Evolutionary conservation across 2,888 invertebrate species (phyloP).

Genomic region (Eudemis profundana): DNA sequence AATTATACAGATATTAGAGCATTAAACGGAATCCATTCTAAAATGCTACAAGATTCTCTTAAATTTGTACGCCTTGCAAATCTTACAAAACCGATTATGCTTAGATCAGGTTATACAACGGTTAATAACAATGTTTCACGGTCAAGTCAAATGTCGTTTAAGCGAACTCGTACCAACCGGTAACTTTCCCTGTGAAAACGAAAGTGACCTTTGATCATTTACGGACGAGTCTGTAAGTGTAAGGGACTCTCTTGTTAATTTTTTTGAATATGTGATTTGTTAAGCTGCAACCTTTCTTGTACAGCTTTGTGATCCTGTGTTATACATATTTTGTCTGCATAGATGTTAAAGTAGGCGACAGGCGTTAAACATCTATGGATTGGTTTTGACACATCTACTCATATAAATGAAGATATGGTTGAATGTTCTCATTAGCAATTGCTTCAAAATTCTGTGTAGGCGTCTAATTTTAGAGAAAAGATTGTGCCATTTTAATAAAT

Average conservation of each 20-base stretch:
- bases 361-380: no score
- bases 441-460: no score
- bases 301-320: neutral
- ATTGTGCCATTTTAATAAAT: neutral
- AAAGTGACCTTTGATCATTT: constrained; percentile 38
- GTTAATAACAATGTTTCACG: constrained; percentile 32
- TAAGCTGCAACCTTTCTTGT: neutral
- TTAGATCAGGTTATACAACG: constrained; percentile 28
- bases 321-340: neutral
- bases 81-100: constrained; percentile 24
- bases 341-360: no score
- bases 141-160: constrained; percentile 33
- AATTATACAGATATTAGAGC: neutral
- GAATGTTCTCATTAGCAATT: no score
- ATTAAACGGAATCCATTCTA: neutral
- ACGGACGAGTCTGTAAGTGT: constrained; percentile 2
- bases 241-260: constrained; percentile 3
- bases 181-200: constrained; percentile 40
- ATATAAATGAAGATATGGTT: no score
- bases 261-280: neutral
- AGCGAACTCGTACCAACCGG: constrained; percentile 17
- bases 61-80: constrained; percentile 12
- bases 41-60: neutral
- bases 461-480: neutral
- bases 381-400: no score